Evolutionary conservation across 2,888 invertebrate genomes (phyloP), one percentile per base, ranked within the genome.

Genomic region (Herminia tarsipennalis): DNA sequence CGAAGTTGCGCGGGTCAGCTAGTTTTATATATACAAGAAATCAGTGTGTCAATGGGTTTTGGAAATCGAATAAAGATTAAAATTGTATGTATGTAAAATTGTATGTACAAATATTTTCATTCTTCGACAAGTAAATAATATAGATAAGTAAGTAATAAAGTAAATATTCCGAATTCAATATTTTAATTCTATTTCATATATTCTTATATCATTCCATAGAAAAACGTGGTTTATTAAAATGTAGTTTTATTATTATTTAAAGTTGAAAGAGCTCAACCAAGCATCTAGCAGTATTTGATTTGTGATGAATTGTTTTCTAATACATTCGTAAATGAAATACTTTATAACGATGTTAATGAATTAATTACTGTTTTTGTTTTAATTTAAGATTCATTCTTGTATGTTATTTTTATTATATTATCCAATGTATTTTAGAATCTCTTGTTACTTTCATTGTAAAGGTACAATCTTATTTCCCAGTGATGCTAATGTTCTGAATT

Each of bases 211-310:
- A 64, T 61, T 65, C 65, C 61, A 56, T 56, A 21, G n/a, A n/a
- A n/a, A n/a, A n/a, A n/a, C n/a, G n/a, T 42, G 29, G 14, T 48
- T 33, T 49, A 10, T 16, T 25, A 25, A 36, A 14, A 34, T 9
- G 6, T 16, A 34, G 14, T 9, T 24, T n/a, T 16, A 20, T 8
- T 13, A 20, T 51, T 43, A 58, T 24, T 56, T 30, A 62, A 54
- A 62, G 53, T 48, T 48, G 21, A 33, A 51, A 40, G 55, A 59
- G 58, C 69, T 64, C 43, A 68, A 62, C 52, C 35, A 54, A 47
- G 29, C 56, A 40, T 46, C 46, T 34, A 55, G 38, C 70, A 76
- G 75, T 72, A 73, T 73, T 73, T 60, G 35, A 51, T 49, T 58
- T 65, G 68, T 71, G 70, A 70, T 70, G 42, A 59, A 39, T 56